Percentiles rank a stretch among this genome's conserved stretches.
These are phyloP conservation scores for Sycophila texana DNA, from an alignment of 2,888 invertebrate genomes.

Conservation along the genomic window DNA sequence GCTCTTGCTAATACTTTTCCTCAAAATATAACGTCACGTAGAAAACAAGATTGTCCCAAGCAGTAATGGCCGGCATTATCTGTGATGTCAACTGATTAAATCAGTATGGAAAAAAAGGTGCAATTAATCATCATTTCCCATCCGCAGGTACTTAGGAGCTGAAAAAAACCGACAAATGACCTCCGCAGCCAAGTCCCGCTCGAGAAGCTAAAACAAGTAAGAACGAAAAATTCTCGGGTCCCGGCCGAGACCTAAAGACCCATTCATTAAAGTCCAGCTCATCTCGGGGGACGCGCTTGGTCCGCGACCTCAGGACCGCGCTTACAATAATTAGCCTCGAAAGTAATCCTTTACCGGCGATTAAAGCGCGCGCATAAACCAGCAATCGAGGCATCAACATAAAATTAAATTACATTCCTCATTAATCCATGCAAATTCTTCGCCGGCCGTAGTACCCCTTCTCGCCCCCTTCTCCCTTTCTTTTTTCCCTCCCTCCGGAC, in stretches of 20 bases:
- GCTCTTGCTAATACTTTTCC: neutral
- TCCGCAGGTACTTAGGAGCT: constrained; percentile 25
- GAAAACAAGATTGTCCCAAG: neutral
- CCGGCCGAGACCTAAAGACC: constrained; percentile 35
- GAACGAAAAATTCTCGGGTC: constrained; percentile 37
- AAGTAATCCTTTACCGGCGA: constrained; percentile 54
- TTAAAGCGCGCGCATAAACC: constrained; percentile 44
- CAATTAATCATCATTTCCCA: constrained; percentile 45
- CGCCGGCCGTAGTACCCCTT: neutral
- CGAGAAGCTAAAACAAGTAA: neutral
- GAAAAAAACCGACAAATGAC: constrained; percentile 9
- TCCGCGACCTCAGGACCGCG: constrained; percentile 18
- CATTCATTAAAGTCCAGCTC: constrained; percentile 42
- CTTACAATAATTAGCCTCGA: constrained; percentile 53
- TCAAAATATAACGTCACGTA: neutral
- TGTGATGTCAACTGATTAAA: constrained; percentile 10
- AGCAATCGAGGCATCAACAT: constrained; percentile 56
- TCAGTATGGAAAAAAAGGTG: neutral
- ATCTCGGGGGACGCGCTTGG: no score
- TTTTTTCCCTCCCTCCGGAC: neutral
- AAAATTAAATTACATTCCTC: constrained; percentile 56
- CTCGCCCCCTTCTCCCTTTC: neutral
- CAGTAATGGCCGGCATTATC: constrained; percentile 3
- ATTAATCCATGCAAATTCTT: constrained; percentile 53
- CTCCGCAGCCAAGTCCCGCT: constrained; percentile 13